These are phyloP conservation scores for Limnephilus rhombicus DNA, from an alignment of 2,888 invertebrate species.

Conservation along the genomic window DNA sequence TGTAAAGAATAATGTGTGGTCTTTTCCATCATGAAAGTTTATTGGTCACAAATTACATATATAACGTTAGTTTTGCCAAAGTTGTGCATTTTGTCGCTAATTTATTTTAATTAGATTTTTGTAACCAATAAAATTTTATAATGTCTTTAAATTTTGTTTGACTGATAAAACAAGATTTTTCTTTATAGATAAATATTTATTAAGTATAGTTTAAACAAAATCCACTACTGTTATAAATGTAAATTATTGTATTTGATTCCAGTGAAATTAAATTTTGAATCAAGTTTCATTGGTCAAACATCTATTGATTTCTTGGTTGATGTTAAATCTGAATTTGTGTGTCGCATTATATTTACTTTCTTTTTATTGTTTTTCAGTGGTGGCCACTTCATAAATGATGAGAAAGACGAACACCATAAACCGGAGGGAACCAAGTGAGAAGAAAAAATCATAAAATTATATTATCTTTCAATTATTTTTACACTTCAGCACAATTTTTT, in stretches of 20 bases:
- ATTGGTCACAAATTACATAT: background rate
- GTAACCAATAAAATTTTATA: background rate
- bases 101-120: background rate
- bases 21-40: background rate
- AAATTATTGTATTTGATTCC: background rate
- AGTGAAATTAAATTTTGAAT: background rate
- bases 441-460: conserved; percentile 61
- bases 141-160: background rate
- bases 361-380: conserved; percentile 71
- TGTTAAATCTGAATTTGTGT: background rate
- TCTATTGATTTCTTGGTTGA: background rate
- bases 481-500: too few relatives aligned
- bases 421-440: conserved; percentile 78
- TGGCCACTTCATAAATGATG: conserved; percentile 75
- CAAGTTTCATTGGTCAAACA: background rate
- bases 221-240: too few relatives aligned
- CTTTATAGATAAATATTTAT: too few relatives aligned
- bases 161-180: background rate
- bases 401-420: conserved; percentile 77
- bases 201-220: too few relatives aligned
- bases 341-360: background rate
- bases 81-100: too few relatives aligned
- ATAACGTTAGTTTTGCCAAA: background rate
- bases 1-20: background rate
- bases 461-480: too few relatives aligned